These are phyloP conservation scores for Drosophila tropicalis DNA, from an alignment of 1,140 invertebrate species.

Conservation along the genomic window DNA sequence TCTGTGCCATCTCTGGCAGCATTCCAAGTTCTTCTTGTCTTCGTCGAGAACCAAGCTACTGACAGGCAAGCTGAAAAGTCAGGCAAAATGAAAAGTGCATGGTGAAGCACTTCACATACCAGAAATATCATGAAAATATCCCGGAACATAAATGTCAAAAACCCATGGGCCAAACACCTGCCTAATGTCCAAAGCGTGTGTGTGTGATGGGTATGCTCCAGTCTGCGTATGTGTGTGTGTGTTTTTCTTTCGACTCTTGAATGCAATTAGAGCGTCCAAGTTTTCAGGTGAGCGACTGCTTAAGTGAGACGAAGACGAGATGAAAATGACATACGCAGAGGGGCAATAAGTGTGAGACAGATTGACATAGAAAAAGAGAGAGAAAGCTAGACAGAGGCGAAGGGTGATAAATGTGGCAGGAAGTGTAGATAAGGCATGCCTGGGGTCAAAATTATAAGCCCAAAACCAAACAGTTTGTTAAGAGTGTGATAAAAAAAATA, in stretches of 20 bases:
- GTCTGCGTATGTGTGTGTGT: not conserved
- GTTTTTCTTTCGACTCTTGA: not conserved
- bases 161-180: slow-evolving; percentile 47
- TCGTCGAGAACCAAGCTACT: not conserved
- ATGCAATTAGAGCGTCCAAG: slow-evolving; percentile 24
- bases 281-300: slow-evolving; percentile 37
- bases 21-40: not conserved
- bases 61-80: slow-evolving; percentile 25
- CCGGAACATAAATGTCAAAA: slow-evolving; percentile 19
- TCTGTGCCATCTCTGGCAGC: not conserved
- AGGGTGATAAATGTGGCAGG: slow-evolving; percentile 25
- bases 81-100: slow-evolving; percentile 18
- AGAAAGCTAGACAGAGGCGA: not conserved
- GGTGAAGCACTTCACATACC: slow-evolving; percentile 4
- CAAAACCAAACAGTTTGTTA: slow-evolving; percentile 63
- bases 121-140: slow-evolving; percentile 1
- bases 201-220: slow-evolving; percentile 17
- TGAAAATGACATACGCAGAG: slow-evolving; percentile 42
- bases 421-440: slow-evolving; percentile 64
- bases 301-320: slow-evolving; percentile 20
- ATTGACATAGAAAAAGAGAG: slow-evolving; percentile 12
- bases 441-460: slow-evolving; percentile 34
- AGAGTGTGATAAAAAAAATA: slow-evolving; percentile 62
- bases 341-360: slow-evolving; percentile 35
- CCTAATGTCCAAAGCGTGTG: slow-evolving; percentile 36